Conservation (phyloP, 2,797 vertebrate species). For the Chelon labrosus region DNA sequence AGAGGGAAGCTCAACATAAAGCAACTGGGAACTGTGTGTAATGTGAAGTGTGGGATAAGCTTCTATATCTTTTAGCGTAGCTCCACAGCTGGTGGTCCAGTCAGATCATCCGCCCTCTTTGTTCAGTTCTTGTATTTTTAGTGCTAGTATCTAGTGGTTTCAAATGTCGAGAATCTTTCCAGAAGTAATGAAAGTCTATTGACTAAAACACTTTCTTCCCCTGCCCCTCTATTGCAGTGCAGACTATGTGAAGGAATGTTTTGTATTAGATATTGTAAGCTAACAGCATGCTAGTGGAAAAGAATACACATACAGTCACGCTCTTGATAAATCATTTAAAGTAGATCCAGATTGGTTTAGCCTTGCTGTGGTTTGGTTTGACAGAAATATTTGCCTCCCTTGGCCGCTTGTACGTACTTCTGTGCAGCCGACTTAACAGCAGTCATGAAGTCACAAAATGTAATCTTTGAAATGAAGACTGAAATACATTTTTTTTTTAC, state of each 20-base stretch:
- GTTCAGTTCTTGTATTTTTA: background rate
- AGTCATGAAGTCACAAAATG: slow-evolving; percentile 14
- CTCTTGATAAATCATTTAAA: slow-evolving; percentile 16
- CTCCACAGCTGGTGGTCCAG: background rate
- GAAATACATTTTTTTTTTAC: background rate
- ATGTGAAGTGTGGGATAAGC: background rate
- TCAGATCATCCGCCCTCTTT: background rate
- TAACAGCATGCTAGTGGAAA: background rate
- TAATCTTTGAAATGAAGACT: background rate
- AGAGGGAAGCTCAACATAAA: background rate
- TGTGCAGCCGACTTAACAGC: slow-evolving; percentile 3
- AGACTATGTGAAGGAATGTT: too few species aligned
- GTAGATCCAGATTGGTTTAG: slow-evolving; percentile 6
- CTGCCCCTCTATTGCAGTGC: too few species aligned
- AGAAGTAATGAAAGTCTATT: too few species aligned
- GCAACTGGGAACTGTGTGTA: slow-evolving; percentile 4
- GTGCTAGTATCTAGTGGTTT: too few species aligned
- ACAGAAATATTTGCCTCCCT: slow-evolving; percentile 1
- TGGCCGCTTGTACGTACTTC: slow-evolving; percentile 17
- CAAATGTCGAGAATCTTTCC: too few species aligned
- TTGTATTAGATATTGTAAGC: background rate
- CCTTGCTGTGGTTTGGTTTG: slow-evolving; percentile 1
- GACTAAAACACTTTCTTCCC: too few species aligned
- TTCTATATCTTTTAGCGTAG: background rate
- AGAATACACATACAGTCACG: background rate